Conservation (phyloP, 1,140 invertebrate species). For the Drosophila bocqueti region DNA sequence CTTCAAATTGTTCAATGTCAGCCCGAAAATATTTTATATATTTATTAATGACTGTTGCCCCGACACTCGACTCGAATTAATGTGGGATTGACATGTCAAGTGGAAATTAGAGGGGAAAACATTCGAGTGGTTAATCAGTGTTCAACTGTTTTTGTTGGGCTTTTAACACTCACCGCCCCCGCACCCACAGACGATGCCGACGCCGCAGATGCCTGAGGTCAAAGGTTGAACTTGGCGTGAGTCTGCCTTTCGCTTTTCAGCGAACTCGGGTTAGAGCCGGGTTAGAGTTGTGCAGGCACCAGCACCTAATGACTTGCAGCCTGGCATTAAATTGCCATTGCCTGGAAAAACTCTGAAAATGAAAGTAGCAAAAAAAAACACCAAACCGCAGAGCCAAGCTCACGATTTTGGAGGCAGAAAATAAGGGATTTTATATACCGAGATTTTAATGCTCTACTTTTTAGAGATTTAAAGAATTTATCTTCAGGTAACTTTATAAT, state of each 20-base stretch:
- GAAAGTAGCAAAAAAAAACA: slow-evolving; percentile 44
- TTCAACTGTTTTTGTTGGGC: slow-evolving; percentile 22
- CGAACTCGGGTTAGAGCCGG: slow-evolving; percentile 15
- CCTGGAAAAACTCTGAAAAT: slow-evolving; percentile 52
- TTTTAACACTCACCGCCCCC: slow-evolving; percentile 23
- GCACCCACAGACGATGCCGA: background rate
- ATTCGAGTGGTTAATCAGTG: slow-evolving; percentile 45
- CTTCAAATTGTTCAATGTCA: background rate
- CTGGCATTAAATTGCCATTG: slow-evolving; percentile 45
- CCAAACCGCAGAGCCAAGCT: slow-evolving; percentile 22
- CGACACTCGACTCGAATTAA: slow-evolving; percentile 24
- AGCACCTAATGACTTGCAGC: slow-evolving; percentile 49
- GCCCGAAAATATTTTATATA: slow-evolving; percentile 1
- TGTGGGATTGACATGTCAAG: slow-evolving; percentile 57
- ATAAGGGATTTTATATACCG: background rate
- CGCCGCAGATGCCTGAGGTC: slow-evolving; percentile 33
- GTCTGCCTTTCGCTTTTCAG: slow-evolving; percentile 58
- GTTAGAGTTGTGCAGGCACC: slow-evolving; percentile 49
- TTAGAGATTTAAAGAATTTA: background rate
- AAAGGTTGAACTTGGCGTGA: slow-evolving; percentile 64
- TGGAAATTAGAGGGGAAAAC: slow-evolving; percentile 49
- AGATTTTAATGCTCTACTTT: slow-evolving; percentile 32
- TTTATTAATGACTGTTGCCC: background rate
- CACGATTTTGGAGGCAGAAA: slow-evolving; percentile 57
- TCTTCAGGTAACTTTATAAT: background rate